Base-by-base conservation (phyloP, 2,797 vertebrate genomes). In the Hydrophis major region DNA sequence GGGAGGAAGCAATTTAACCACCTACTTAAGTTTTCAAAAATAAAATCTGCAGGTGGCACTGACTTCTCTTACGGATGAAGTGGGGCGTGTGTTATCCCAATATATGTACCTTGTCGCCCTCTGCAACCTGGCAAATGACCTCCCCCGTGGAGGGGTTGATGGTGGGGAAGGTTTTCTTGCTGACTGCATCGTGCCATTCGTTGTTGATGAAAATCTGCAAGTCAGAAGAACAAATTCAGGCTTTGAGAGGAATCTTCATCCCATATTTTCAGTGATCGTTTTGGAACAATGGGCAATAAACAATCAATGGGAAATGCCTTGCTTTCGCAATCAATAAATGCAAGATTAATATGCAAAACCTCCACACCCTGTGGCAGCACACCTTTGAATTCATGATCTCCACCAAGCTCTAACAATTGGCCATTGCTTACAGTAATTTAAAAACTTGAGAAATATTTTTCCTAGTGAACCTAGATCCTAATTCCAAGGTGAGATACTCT, bases 131-230 rank as follows among this genome's bases (percentile, higher is more conserved):
- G 95, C 99, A 99, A 96, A 99, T 99, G 92, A 99, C 97, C 86
- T 99, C 99, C 59, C 98, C 99, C 0, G 98, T 99, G 11, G 99
- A 96, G 1, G 99, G 99, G 93, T 99, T 99, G 97, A 99, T 89
- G 0, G 98, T 98, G 0, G 99, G 98, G 94, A 99, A 99, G 0
- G 98, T 99, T 96, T 98, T 99, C 96, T 98, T 98, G 94, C 98
- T 99, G 87, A 95, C 87, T 0, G 99, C 98, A 55, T 99, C 98
- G 0, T 99, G 98, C 99, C 99, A 99, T 83, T 99, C 97, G 0
- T 99, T 99, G 95, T 99, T 99, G 95, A 99, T 99, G 94, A 99
- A 99, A 90, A 99, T 98, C 99, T 99, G 97, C 47, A 95, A 86
- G 0, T 4, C 83, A 83, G 95, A 87, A 74, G 95, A 86, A 74